These are phyloP conservation scores for Norana najaformis DNA, from an alignment of 2,888 invertebrate species.

Conservation along the genomic window DNA sequence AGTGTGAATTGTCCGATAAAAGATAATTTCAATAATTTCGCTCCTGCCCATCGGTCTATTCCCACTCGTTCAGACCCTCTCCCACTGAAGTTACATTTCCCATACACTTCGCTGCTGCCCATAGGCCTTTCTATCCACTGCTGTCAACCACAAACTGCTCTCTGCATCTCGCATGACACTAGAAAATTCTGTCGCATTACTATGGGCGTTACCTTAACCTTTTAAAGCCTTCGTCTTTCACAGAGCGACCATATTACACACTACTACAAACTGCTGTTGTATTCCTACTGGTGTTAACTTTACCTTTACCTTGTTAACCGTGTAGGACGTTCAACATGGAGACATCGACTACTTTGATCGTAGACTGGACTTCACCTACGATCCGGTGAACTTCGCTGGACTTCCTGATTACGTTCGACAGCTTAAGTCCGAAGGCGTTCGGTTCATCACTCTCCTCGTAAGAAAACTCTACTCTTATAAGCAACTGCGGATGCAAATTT, in stretches of 20 bases:
- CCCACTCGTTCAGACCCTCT: too few relatives aligned
- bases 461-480: background rate
- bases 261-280: background rate
- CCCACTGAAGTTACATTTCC: too few relatives aligned
- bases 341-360: conserved; percentile 59
- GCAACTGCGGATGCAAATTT: too few relatives aligned
- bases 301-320: background rate
- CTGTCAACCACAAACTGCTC: too few relatives aligned
- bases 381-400: conserved; percentile 50
- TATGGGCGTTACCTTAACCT: background rate
- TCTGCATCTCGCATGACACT: too few relatives aligned
- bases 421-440: conserved; percentile 53
- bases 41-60: too few relatives aligned
- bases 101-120: too few relatives aligned
- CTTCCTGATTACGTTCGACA: conserved; percentile 51
- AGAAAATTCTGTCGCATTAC: too few relatives aligned
- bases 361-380: conserved; percentile 56
- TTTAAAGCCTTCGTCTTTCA: background rate
- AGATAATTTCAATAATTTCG: too few relatives aligned
- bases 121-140: too few relatives aligned
- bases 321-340: conserved; percentile 59
- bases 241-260: background rate
- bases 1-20: too few relatives aligned
- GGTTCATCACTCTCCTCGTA: conserved; percentile 56
- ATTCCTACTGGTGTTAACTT: background rate